phyloP scores from a whole-genome alignment of 2,113 vertebrate species.

The Lanius collurio region DNA sequence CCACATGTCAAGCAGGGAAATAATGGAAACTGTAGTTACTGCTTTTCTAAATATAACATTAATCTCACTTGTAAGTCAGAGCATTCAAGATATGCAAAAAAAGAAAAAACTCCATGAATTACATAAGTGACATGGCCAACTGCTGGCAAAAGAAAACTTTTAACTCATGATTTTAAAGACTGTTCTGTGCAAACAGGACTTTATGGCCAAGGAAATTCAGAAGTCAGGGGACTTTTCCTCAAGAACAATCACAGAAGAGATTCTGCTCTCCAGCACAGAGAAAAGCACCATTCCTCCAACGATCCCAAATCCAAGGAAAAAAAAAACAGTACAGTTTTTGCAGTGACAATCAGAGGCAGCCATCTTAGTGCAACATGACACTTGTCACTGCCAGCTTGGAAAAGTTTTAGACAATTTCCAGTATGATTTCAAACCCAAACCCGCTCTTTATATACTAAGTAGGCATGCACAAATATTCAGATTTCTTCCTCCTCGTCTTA shows the following conservation, averaged over 20 bases:
- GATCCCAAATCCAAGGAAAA: neutral
- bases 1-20: neutral
- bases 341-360: neutral
- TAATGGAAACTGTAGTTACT: neutral
- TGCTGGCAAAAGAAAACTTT: neutral
- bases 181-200: neutral
- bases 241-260: neutral
- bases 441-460: rapidly evolving
- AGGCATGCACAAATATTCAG: neutral
- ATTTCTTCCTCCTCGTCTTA: neutral
- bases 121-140: neutral
- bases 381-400: neutral
- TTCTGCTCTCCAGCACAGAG: neutral
- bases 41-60: neutral
- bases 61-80: neutral
- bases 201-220: neutral
- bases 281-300: neutral
- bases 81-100: neutral
- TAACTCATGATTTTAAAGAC: neutral
- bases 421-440: neutral
- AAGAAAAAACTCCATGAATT: neutral
- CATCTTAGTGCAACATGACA: neutral
- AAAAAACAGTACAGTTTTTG: neutral
- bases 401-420: neutral
- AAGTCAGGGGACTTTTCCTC: neutral